These are phyloP conservation scores for Ceratina japonica DNA, from an alignment of 1,140 invertebrate genomes.

Conservation along the genomic window DNA sequence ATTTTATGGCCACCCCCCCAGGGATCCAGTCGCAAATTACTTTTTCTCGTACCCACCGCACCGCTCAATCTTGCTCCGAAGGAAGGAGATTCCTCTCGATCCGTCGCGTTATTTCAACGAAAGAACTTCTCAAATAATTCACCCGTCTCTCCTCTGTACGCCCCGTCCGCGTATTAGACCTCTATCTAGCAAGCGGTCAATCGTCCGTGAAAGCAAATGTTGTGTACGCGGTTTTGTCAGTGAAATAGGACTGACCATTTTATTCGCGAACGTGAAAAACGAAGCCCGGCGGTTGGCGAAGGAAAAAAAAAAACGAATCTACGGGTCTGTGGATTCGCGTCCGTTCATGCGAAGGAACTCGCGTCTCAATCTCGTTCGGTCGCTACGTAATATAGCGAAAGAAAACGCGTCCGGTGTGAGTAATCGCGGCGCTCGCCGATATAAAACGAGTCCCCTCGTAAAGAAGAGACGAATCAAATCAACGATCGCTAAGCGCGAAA, in stretches of 20 bases:
- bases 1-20: conserved; percentile 42
- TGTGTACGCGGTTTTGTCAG: conserved; percentile 10
- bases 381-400: background rate
- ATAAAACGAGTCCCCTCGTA: conserved; percentile 30
- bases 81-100: background rate
- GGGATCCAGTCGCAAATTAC: conserved; percentile 45
- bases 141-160: background rate
- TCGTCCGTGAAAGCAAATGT: conserved; percentile 44
- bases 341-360: too few species aligned
- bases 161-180: conserved; percentile 15
- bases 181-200: conserved; percentile 19
- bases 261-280: conserved; percentile 25
- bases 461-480: conserved; percentile 29
- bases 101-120: conserved; percentile 27
- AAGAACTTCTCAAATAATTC: conserved; percentile 41
- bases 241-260: conserved; percentile 1
- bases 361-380: too few species aligned
- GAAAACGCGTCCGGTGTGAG: background rate
- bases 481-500: conserved; percentile 46
- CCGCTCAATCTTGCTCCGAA: conserved; percentile 32
- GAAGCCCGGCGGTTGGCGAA: background rate
- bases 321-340: too few species aligned
- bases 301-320: conserved; percentile 11
- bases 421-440: conserved; percentile 7
- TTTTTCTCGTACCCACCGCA: conserved; percentile 29